Evolutionary conservation across 2,113 vertebrate genomes (phyloP), one percentile per base, ranked within the genome.

Genomic region (Phalacrocorax brasilianus): DNA sequence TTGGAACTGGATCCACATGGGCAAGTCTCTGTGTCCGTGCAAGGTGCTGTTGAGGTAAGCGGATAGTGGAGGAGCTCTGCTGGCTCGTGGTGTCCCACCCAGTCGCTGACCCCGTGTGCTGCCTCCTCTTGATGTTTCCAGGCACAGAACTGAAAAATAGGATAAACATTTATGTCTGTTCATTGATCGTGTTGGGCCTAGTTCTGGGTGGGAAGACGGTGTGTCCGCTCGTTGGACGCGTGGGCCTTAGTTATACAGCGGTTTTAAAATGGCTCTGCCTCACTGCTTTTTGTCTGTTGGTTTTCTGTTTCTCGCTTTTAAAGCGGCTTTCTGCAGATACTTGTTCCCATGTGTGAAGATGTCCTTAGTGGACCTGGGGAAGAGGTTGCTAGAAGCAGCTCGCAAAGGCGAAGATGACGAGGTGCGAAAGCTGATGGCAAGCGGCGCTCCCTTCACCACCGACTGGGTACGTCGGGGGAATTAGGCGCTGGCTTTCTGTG

Each of bases 341-440:
- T 26, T 22, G 62, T 73, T 96, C 94, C 95, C 97, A 91, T 97
- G 97, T 42, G 9, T 70, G 47, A 97, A 99, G 98, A 99, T 99
- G 99, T 99, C 99, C 38, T 91, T 99, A 95, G 98, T 99, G 98
- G 99, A 99, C 95, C 97, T 99, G 58, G 99, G 99, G 91, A 99
- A 99, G 98, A 98, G 98, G 88, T 95, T 99, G 95, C 97, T 99
- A 63, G 99, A 99, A 90, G 99, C 99, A 4, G 99, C 99, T 47
- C 98, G 99, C 28, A 98, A 98, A 91, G 99, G 99, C 56, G 98
- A 99, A 85, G 99, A 99, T 82, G 99, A 99, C 27, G 99, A 99
- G 96, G 99, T 99, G 86, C 91, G 99, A 17, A 98, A 98, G 26
- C 91, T 99, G 94, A 99, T 99, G 99, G 98, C 99, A 8, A 99